Evolutionary conservation across 2,113 vertebrate genomes (phyloP).

Genomic region (Pyrgilauda ruficollis): DNA sequence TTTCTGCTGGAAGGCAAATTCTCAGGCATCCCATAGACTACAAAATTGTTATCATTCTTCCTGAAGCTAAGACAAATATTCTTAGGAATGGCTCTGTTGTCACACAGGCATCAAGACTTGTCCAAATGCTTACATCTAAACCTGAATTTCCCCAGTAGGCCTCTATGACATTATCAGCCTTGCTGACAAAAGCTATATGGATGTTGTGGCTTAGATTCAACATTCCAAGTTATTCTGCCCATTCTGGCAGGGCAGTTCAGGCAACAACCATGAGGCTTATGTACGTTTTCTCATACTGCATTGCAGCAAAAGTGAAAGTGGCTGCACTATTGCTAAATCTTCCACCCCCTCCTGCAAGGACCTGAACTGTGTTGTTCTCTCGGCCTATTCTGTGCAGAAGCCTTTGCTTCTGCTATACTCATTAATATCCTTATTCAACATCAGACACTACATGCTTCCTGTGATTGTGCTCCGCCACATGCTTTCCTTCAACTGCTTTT

Average conservation of each 20-base stretch:
- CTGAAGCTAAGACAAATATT: background rate
- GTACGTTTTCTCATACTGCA: background rate
- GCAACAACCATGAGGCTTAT: background rate
- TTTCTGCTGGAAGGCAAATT: background rate
- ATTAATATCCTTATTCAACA: background rate
- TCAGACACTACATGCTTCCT: background rate
- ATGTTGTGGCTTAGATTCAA: background rate
- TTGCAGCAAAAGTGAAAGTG: background rate
- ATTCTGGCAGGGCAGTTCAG: background rate
- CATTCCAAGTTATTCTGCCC: background rate
- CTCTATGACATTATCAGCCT: background rate
- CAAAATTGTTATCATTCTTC: background rate
- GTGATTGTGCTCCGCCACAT: background rate
- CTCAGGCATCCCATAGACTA: background rate
- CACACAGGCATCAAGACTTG: background rate
- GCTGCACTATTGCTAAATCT: background rate
- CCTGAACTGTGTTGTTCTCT: background rate
- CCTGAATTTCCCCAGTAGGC: background rate
- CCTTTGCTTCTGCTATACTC: background rate
- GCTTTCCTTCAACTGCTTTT: background rate
- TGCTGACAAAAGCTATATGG: background rate
- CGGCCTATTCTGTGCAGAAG: background rate
- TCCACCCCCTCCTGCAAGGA: background rate
- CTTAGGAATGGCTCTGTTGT: background rate
- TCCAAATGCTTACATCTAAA: background rate